These are phyloP conservation scores for Oryzias dopingdopingensis DNA, from an alignment of 2,797 vertebrate genomes.

Conservation along the genomic window DNA sequence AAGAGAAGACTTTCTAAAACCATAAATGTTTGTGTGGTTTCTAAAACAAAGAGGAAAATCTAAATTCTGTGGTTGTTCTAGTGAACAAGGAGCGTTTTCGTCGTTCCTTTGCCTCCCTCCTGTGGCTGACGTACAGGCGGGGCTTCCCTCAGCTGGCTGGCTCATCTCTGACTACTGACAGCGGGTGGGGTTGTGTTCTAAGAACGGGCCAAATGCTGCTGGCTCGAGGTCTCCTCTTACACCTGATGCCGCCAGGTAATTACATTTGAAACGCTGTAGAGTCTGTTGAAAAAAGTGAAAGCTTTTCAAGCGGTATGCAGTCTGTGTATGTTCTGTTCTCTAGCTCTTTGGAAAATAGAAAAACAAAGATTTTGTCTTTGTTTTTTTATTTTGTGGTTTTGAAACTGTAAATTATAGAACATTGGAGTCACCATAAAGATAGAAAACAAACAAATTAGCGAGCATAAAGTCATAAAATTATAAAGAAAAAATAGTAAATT, in stretches of 20 bases:
- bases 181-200: constrained; percentile 91
- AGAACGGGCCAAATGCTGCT: constrained; percentile 91
- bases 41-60: neutral
- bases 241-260: constrained; percentile 84
- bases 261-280: neutral
- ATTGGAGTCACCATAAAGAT: no score
- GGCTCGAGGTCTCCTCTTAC: constrained; percentile 82
- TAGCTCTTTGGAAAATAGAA: no score
- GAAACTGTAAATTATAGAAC: no score
- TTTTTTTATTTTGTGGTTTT: no score
- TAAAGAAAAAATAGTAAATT: no score
- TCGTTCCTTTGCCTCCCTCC: constrained; percentile 77
- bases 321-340: no score
- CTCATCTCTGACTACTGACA: constrained; percentile 82
- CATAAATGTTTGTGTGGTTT: neutral
- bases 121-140: constrained; percentile 89
- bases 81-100: constrained; percentile 80
- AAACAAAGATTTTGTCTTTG: no score
- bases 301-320: no score
- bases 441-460: no score
- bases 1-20: neutral
- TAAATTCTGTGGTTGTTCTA: constrained; percentile 41
- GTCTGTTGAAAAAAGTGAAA: neutral
- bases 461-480: no score
- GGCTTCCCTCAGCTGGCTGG: constrained; percentile 80